phyloP scores from a whole-genome alignment of 2,888 invertebrate genomes.

The Ormia ochracea region DNA sequence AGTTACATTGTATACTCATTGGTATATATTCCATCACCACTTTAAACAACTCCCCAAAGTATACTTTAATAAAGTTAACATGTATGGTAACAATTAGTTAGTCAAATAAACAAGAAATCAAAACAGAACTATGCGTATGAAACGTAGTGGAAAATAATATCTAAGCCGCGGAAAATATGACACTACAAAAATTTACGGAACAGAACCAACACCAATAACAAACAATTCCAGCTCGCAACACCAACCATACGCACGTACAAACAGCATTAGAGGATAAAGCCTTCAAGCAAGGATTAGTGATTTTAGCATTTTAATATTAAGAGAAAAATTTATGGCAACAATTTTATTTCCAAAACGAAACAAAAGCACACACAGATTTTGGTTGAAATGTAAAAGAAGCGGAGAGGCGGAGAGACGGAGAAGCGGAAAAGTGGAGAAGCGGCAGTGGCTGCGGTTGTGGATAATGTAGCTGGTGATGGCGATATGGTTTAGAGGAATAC shows the following conservation, averaged over 20 bases:
- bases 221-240: not conserved
- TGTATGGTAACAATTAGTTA: conserved; percentile 13
- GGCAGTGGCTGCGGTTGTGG: conserved; percentile 3
- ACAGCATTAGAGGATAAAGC: conserved; percentile 37
- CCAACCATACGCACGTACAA: not conserved
- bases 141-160: conserved; percentile 63
- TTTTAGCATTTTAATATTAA: conserved; percentile 50
- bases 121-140: conserved; percentile 41
- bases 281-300: conserved; percentile 58
- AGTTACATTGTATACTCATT: not conserved
- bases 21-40: not conserved
- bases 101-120: conserved; percentile 20
- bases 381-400: not conserved
- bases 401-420: no score
- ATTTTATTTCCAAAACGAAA: conserved; percentile 15
- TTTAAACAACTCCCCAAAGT: not conserved
- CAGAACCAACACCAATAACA: not conserved
- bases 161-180: conserved; percentile 74
- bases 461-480: not conserved
- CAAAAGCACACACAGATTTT: not conserved
- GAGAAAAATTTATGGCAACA: conserved; percentile 32
- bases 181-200: conserved; percentile 63
- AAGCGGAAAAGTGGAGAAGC: no score
- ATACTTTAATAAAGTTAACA: conserved; percentile 8
- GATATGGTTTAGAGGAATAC: not conserved